A percentile compares a stretch with the other conserved stretches of the same genome.
Evolutionary conservation across 2,888 invertebrate genomes (phyloP).

Genomic region (Anthophora plumipes): DNA sequence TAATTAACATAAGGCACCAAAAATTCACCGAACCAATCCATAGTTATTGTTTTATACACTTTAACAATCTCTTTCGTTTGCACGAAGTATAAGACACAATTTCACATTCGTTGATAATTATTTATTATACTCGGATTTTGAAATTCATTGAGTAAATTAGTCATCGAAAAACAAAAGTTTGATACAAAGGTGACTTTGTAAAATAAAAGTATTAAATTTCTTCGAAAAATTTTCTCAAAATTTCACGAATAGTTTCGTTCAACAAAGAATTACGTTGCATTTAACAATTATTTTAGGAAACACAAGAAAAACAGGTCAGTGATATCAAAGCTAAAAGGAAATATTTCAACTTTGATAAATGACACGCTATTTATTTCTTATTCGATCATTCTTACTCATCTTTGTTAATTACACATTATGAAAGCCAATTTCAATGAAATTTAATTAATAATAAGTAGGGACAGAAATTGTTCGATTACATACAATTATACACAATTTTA

Average conservation of each 20-base stretch:
- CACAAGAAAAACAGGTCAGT: too few relatives aligned
- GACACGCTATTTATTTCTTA: not conserved
- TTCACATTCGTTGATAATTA: not conserved
- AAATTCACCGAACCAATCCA: too few relatives aligned
- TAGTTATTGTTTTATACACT: too few relatives aligned
- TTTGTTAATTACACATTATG: not conserved
- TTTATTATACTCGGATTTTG: not conserved
- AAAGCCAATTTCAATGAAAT: not conserved
- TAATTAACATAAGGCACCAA: not conserved
- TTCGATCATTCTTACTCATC: not conserved
- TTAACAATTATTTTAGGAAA: not conserved
- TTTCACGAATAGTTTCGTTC: not conserved
- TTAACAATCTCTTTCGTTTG: too few relatives aligned
- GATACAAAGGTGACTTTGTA: too few relatives aligned
- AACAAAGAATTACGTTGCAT: not conserved
- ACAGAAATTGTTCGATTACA: not conserved
- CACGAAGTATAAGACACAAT: too few relatives aligned
- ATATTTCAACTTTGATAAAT: not conserved
- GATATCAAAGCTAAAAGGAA: not conserved
- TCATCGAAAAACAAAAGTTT: too few relatives aligned
- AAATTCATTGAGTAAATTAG: too few relatives aligned
- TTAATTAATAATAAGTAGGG: not conserved
- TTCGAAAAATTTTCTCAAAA: too few relatives aligned
- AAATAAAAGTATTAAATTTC: too few relatives aligned
- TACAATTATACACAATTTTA: not conserved